phyloP scores from a whole-genome alignment of 2,888 invertebrate genomes.

The Agrochola circellaris region DNA sequence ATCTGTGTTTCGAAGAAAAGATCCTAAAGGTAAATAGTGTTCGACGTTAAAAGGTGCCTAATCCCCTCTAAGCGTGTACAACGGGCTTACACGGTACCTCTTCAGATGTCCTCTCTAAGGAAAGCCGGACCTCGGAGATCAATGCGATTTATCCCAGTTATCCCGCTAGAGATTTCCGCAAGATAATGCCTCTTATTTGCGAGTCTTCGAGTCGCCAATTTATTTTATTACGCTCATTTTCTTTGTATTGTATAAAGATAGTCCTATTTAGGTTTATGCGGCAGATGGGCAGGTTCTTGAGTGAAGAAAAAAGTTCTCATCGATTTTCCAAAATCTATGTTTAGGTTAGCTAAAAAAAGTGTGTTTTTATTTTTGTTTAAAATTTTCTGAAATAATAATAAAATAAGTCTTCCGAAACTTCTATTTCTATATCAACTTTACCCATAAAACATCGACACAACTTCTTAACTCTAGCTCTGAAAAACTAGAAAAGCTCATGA shows the following conservation, averaged over 20 bases:
- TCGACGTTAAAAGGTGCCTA: conserved; percentile 88
- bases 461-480: conserved; percentile 4
- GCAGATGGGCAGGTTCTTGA: neutral
- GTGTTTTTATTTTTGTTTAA: neutral
- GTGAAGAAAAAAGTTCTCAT: neutral
- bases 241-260: conserved; percentile 52
- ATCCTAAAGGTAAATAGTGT: conserved; percentile 84
- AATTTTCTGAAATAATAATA: neutral
- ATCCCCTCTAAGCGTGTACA: conserved; percentile 84
- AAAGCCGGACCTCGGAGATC: conserved; percentile 82
- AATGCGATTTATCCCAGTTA: conserved; percentile 82
- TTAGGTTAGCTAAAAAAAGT: neutral
- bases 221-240: conserved; percentile 68
- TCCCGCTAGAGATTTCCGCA: conserved; percentile 74
- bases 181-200: conserved; percentile 80
- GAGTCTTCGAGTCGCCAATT: conserved; percentile 71
- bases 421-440: neutral
- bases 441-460: neutral
- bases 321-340: neutral
- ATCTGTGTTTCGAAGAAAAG: conserved; percentile 76
- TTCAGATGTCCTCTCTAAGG: conserved; percentile 83
- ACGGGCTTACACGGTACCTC: conserved; percentile 83
- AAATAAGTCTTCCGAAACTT: conserved; percentile 26
- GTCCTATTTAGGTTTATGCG: conserved; percentile 45
- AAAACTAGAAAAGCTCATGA: conserved; percentile 57